Conservation (phyloP, 1,140 invertebrate species). For the Camponotus vicinus region DNA sequence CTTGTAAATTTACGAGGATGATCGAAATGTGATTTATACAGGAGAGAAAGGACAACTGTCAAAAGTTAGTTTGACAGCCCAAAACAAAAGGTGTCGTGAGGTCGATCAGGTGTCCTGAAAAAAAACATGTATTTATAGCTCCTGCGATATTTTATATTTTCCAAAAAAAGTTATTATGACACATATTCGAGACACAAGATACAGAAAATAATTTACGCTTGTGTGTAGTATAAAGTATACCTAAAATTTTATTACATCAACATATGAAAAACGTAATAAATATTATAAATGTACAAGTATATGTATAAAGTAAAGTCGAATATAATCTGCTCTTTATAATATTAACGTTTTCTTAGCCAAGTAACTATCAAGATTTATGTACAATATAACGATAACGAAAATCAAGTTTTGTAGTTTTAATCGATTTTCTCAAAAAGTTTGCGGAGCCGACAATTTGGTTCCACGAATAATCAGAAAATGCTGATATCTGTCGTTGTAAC, state of each 20-base stretch:
- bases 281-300: constrained; percentile 75
- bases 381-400: constrained; percentile 68
- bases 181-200: background rate
- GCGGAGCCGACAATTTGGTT: background rate
- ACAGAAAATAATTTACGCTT: background rate
- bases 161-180: background rate
- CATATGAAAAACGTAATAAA: constrained; percentile 76
- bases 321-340: constrained; percentile 67
- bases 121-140: background rate
- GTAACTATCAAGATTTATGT: constrained; percentile 63
- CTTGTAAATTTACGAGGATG: constrained; percentile 19
- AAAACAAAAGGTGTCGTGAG: constrained; percentile 21
- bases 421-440: constrained; percentile 29
- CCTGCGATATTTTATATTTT: background rate
- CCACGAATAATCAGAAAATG: constrained; percentile 32
- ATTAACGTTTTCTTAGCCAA: constrained; percentile 34
- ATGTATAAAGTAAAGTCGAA: constrained; percentile 67
- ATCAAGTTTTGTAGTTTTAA: constrained; percentile 47
- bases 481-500: constrained; percentile 40
- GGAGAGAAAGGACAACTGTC: background rate
- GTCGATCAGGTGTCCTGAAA: background rate
- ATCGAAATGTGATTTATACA: background rate
- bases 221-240: constrained; percentile 62
- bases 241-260: constrained; percentile 75
- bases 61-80: constrained; percentile 19